Evolutionary conservation across 92 coral and sea anemone genomes (phyloP).

Genomic region (Zoanthus solanderi): DNA sequence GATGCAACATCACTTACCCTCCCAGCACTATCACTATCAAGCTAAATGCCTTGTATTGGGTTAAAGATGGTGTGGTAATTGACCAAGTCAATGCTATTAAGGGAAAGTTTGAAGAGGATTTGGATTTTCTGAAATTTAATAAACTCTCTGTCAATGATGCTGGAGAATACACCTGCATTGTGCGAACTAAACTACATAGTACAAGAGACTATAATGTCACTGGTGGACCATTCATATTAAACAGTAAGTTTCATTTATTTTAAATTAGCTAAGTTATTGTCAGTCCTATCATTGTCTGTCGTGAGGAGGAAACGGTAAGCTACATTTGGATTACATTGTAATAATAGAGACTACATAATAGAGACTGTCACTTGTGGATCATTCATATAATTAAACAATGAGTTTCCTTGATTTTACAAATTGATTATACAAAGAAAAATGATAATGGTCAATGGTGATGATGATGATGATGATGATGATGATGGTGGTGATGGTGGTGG

Average conservation of each 20-base stretch:
- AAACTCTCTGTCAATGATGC: not conserved
- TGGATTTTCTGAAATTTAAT: not conserved
- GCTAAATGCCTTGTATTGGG: not conserved
- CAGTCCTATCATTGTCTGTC: not conserved
- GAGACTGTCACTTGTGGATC: too few relatives aligned
- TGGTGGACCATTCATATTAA: conserved; percentile 28
- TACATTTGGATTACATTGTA: too few relatives aligned
- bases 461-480: too few relatives aligned
- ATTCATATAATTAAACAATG: too few relatives aligned
- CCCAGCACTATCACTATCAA: not conserved
- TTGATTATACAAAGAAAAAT: too few relatives aligned
- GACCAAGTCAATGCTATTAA: not conserved
- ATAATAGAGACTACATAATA: too few relatives aligned
- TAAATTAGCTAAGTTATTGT: not conserved
- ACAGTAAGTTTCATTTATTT: not conserved
- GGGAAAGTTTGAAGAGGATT: not conserved
- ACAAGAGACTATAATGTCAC: not conserved
- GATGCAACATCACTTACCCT: conserved; percentile 18
- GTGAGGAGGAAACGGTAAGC: too few relatives aligned
- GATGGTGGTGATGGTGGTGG: too few relatives aligned
- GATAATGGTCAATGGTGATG: too few relatives aligned
- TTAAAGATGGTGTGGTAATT: not conserved
- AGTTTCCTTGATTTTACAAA: too few relatives aligned
- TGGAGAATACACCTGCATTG: conserved; percentile 20
- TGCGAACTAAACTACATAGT: not conserved